phyloP scores from a whole-genome alignment of 2,113 vertebrate genomes.

The Heterotis niloticus region DNA sequence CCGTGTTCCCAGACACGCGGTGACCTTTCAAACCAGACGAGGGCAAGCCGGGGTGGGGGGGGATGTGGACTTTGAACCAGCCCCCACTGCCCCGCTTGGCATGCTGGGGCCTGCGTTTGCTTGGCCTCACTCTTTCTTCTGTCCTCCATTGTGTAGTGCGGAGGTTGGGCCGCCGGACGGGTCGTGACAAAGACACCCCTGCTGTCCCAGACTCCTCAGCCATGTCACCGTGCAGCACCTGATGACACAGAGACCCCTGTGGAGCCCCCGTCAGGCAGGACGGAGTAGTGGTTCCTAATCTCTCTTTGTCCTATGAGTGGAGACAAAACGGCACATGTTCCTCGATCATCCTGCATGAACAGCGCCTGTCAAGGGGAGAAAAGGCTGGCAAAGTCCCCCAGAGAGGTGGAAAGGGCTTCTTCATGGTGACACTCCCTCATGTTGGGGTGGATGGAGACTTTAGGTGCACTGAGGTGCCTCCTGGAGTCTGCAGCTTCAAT shows the following conservation, averaged over 20 bases:
- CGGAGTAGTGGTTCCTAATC: constrained; percentile 28
- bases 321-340: constrained; percentile 45
- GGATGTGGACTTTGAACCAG: constrained; percentile 85
- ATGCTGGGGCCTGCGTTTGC: constrained; percentile 76
- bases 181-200: constrained; percentile 55
- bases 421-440: constrained; percentile 15
- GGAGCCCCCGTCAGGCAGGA: no score
- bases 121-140: constrained; percentile 52
- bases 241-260: constrained; percentile 39
- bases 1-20: constrained; percentile 90
- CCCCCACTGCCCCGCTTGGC: constrained; percentile 63
- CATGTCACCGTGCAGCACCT: constrained; percentile 53
- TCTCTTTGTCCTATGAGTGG: constrained; percentile 38
- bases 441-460: not conserved
- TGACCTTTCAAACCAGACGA: constrained; percentile 96
- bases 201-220: constrained; percentile 50
- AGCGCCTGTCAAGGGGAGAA: constrained; percentile 38
- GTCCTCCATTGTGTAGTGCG: constrained; percentile 74
- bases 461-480: no score
- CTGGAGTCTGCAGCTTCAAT: no score
- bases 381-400: constrained; percentile 36
- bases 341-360: constrained; percentile 40
- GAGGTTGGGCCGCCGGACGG: constrained; percentile 55
- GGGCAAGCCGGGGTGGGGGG: constrained; percentile 64
- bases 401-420: constrained; percentile 32